These are phyloP conservation scores for Drosophila murphyi DNA, from an alignment of 1,140 invertebrate species.

Conservation along the genomic window DNA sequence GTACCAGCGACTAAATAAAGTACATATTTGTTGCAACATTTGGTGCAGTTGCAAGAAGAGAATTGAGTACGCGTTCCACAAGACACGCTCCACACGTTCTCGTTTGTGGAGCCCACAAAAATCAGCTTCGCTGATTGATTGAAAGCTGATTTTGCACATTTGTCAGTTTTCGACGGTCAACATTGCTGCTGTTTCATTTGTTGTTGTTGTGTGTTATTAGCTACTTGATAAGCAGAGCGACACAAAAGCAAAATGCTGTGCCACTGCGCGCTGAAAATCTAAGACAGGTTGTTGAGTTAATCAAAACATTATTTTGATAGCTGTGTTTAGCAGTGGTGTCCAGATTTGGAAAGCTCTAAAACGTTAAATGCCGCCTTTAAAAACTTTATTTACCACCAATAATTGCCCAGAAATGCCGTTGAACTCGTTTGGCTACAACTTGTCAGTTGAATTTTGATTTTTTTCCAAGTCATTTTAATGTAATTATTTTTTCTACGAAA, in stretches of 20 bases:
- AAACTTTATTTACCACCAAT: slow-evolving; percentile 65
- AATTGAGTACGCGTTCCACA: slow-evolving; percentile 7
- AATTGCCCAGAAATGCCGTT: slow-evolving; percentile 78
- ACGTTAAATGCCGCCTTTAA: slow-evolving; percentile 9
- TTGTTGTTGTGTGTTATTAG: slow-evolving; percentile 17
- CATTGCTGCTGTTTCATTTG: neutral
- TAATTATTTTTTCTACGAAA: neutral
- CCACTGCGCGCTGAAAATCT: slow-evolving; percentile 20
- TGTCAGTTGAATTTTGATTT: slow-evolving; percentile 61
- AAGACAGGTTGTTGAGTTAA: slow-evolving; percentile 29
- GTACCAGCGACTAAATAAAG: no score
- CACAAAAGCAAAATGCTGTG: slow-evolving; percentile 12
- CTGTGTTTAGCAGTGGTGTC: slow-evolving; percentile 21
- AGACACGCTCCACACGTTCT: slow-evolving; percentile 21
- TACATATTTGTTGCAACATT: no score
- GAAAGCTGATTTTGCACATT: slow-evolving; percentile 35
- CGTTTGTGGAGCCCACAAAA: slow-evolving; percentile 4
- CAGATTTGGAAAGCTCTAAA: slow-evolving; percentile 37
- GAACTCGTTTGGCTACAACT: slow-evolving; percentile 75
- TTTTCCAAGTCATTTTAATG: slow-evolving; percentile 23
- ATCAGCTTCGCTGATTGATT: slow-evolving; percentile 20
- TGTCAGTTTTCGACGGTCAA: slow-evolving; percentile 6
- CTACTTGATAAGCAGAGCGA: slow-evolving; percentile 28
- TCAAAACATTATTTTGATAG: slow-evolving; percentile 18
- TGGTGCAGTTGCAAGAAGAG: neutral